Percentiles rank a stretch among this genome's conserved stretches.
phyloP scores from a whole-genome alignment of 2,797 vertebrate genomes.

The Ctenosaura bakeri region DNA sequence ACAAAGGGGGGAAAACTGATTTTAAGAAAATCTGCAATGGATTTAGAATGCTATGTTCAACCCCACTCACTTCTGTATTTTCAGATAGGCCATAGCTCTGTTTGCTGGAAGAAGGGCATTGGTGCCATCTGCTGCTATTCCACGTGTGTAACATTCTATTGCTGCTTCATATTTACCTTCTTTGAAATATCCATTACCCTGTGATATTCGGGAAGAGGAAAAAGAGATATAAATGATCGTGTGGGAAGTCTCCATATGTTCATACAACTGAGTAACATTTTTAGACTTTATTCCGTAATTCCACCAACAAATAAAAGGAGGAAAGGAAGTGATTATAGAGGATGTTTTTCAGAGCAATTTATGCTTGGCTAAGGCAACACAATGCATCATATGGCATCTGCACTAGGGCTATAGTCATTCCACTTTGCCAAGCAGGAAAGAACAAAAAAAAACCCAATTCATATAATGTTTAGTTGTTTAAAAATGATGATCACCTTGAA shows the following conservation, averaged over 20 bases:
- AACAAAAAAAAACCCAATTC: background rate
- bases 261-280: background rate
- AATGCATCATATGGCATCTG: background rate
- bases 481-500: background rate
- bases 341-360: background rate
- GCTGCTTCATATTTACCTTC: slow-evolving; percentile 93
- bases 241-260: background rate
- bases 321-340: background rate
- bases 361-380: background rate
- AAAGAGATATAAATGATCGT: background rate
- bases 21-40: slow-evolving; percentile 17
- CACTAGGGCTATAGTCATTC: background rate
- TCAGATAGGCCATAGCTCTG: slow-evolving; percentile 96
- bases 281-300: background rate
- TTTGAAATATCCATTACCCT: slow-evolving; percentile 98
- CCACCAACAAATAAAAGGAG: background rate
- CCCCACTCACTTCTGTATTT: slow-evolving; percentile 88
- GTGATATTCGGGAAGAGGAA: slow-evolving; percentile 26
- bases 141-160: slow-evolving; percentile 91
- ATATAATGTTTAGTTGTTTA: background rate
- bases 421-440: background rate
- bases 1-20: slow-evolving; percentile 1
- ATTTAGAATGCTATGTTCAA: background rate
- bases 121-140: slow-evolving; percentile 89
- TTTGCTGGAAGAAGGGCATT: slow-evolving; percentile 95